A percentile compares a stretch with the other conserved stretches of the same genome.
Conservation (phyloP, 2,888 invertebrate species). For the Spicauda simplicius region DNA sequence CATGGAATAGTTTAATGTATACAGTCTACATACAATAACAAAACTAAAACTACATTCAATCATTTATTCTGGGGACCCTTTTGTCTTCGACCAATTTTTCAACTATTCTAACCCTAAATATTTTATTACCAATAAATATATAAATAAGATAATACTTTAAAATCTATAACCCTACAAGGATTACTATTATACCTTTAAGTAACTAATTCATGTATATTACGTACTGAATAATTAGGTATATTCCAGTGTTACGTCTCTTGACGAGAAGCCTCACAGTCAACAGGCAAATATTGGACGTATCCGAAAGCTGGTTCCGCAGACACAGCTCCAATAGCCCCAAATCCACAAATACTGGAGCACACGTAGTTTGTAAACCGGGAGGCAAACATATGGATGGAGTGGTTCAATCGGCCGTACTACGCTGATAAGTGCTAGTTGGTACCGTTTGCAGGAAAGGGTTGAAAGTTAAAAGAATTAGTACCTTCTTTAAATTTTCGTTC, state of each 20-base stretch:
- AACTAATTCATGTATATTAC: background rate
- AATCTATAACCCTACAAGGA: too few species aligned
- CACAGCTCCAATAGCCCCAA: slow-evolving; percentile 20
- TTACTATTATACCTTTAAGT: too few species aligned
- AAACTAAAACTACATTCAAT: too few species aligned
- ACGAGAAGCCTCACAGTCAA: slow-evolving; percentile 15
- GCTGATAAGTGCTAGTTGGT: slow-evolving; percentile 56
- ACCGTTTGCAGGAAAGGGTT: slow-evolving; percentile 2
- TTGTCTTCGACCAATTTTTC: too few species aligned
- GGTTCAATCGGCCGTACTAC: slow-evolving; percentile 66
- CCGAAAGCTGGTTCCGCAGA: slow-evolving; percentile 26
- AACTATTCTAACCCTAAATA: too few species aligned
- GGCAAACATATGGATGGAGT: slow-evolving; percentile 61
- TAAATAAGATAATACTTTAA: too few species aligned
- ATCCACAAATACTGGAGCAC: slow-evolving; percentile 30
- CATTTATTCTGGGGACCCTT: too few species aligned
- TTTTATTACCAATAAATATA: too few species aligned
- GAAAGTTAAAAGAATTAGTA: too few species aligned
- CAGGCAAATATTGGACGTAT: slow-evolving; percentile 26
- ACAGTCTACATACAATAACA: too few species aligned
- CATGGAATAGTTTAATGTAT: too few species aligned
- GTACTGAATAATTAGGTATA: background rate
- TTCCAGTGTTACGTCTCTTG: background rate
- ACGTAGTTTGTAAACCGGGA: slow-evolving; percentile 29
- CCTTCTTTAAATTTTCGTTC: too few species aligned